Conservation (phyloP, 2,113 vertebrate species). For the Balaenoptera acutorostrata region DNA sequence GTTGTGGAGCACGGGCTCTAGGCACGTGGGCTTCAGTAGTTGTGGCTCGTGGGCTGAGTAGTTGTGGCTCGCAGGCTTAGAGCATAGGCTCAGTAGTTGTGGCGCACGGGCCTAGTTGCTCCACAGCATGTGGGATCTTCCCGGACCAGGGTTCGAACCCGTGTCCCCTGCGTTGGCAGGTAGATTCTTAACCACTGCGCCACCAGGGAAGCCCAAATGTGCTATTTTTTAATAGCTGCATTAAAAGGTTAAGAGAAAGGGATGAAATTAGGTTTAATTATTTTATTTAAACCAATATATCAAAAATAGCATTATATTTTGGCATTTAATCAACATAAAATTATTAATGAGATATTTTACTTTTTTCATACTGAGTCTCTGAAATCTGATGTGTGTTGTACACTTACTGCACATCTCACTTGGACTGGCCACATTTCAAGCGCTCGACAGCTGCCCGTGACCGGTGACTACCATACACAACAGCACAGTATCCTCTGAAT, state of each 20-base stretch:
- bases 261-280: not conserved
- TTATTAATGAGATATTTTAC: not conserved
- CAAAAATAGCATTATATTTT: not conserved
- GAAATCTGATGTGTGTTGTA: not conserved
- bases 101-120: no score
- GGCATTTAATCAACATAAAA: not conserved
- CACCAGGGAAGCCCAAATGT: not conserved
- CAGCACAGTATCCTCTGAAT: not conserved
- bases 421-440: not conserved
- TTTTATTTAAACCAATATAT: not conserved
- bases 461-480: not conserved
- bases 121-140: not conserved
- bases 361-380: not conserved
- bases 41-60: no score
- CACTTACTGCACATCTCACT: fast-evolving
- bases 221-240: not conserved
- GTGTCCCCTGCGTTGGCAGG: not conserved
- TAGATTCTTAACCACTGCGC: not conserved
- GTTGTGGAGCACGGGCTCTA: no score
- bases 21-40: no score
- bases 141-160: not conserved
- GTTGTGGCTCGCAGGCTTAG: no score
- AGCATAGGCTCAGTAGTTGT: no score
- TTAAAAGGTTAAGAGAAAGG: not conserved
- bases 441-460: not conserved